These are phyloP conservation scores for Tachina grossa DNA, from an alignment of 2,888 invertebrate genomes.

Conservation along the genomic window DNA sequence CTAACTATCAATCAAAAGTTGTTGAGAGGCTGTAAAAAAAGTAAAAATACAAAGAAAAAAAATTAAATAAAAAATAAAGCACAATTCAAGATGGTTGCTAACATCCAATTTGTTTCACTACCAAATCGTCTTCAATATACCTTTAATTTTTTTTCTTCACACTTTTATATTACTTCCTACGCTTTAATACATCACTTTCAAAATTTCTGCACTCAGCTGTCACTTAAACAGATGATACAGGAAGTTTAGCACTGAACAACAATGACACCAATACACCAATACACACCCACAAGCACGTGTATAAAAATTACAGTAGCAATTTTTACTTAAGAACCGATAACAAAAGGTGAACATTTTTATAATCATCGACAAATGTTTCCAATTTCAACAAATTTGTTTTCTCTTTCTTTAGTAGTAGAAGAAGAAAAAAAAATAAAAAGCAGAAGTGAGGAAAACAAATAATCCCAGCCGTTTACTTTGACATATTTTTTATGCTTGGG, in stretches of 20 bases:
- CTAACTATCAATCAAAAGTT: conserved; percentile 62
- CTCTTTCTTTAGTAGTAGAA: background rate
- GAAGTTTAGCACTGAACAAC: conserved; percentile 45
- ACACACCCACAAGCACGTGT: background rate
- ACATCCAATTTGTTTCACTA: conserved; percentile 50
- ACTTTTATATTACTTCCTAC: conserved; percentile 30
- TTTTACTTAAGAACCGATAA: conserved; percentile 29
- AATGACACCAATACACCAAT: background rate
- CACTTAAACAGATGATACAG: conserved; percentile 69
- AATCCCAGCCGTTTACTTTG: conserved; percentile 62
- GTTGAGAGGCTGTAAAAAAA: conserved; percentile 32
- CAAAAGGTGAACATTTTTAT: conserved; percentile 67
- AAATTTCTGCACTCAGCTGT: conserved; percentile 59
- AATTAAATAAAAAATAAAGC: background rate
- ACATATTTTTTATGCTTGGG: conserved; percentile 66
- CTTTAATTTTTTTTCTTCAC: background rate
- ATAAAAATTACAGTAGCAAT: background rate
- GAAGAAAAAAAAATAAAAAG: background rate
- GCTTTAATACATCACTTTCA: conserved; percentile 68
- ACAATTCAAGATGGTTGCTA: conserved; percentile 39
- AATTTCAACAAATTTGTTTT: conserved; percentile 24
- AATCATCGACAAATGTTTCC: conserved; percentile 68
- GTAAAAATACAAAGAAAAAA: background rate
- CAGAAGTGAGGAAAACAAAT: conserved; percentile 53
- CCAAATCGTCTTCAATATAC: conserved; percentile 13